These are phyloP conservation scores for Venustaconcha ellipsiformis DNA, from an alignment of 1,140 invertebrate genomes.

Conservation along the genomic window DNA sequence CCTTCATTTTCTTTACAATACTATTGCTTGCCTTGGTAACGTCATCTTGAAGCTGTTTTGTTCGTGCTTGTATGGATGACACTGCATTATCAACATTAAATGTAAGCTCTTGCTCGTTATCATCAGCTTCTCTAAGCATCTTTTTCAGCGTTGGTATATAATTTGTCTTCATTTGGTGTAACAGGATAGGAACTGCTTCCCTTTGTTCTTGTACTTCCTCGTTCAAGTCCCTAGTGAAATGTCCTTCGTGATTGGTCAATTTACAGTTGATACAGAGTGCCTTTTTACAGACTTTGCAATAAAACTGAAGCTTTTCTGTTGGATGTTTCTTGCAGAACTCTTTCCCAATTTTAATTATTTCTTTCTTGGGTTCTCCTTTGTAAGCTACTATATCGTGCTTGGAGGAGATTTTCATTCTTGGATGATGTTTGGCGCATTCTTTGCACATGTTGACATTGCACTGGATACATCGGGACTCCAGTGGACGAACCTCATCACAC, in stretches of 20 bases:
- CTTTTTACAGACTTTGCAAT: slow-evolving; percentile 19
- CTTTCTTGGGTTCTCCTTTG: slow-evolving; percentile 7
- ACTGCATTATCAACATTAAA: slow-evolving; percentile 23
- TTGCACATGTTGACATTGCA: slow-evolving; percentile 26
- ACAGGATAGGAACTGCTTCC: slow-evolving; percentile 13
- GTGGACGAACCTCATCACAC: not conserved
- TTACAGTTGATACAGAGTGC: slow-evolving; percentile 27
- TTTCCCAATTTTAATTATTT: not conserved
- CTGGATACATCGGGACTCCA: slow-evolving; percentile 6
- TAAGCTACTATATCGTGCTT: slow-evolving; percentile 16
- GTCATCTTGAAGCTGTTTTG: slow-evolving; percentile 25
- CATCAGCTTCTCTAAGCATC: slow-evolving; percentile 20
- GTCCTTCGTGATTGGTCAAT: slow-evolving; percentile 30
- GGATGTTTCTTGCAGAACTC: slow-evolving; percentile 15
- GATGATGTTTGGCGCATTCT: slow-evolving; percentile 18
- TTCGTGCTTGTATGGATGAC: slow-evolving; percentile 13
- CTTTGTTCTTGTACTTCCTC: slow-evolving; percentile 25
- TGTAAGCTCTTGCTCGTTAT: slow-evolving; percentile 1
- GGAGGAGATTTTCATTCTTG: slow-evolving; percentile 18
- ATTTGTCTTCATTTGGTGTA: slow-evolving; percentile 18
- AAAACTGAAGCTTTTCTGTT: slow-evolving; percentile 22
- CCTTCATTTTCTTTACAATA: slow-evolving; percentile 15
- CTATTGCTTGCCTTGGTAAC: slow-evolving; percentile 18
- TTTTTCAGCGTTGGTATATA: slow-evolving; percentile 20
- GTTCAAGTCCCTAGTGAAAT: slow-evolving; percentile 19